Percentiles rank a stretch among this genome's conserved stretches.
Conservation (phyloP, 2,113 vertebrate species). For the Hippoglossus stenolepis region DNA sequence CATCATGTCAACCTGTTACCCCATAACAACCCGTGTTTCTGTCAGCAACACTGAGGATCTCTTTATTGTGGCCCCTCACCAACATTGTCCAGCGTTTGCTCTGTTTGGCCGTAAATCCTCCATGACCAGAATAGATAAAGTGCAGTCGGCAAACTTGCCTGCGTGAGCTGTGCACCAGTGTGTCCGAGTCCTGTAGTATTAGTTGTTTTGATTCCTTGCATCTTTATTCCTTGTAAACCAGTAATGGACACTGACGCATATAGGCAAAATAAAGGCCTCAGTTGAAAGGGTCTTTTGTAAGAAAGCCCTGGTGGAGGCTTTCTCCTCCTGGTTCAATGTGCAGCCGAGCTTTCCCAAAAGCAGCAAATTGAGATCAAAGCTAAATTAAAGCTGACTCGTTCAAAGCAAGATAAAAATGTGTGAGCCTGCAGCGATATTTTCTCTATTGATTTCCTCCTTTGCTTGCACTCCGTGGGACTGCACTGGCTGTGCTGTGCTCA, state of each 20-base stretch:
- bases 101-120: slow-evolving; percentile 57
- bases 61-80: slow-evolving; percentile 70
- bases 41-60: slow-evolving; percentile 67
- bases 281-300: slow-evolving; percentile 72
- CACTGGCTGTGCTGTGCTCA: slow-evolving; percentile 70
- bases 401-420: slow-evolving; percentile 86
- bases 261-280: slow-evolving; percentile 68
- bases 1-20: slow-evolving; percentile 72
- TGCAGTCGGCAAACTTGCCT: slow-evolving; percentile 42
- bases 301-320: slow-evolving; percentile 75
- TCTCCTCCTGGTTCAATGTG: slow-evolving; percentile 76
- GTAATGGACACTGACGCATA: slow-evolving; percentile 69
- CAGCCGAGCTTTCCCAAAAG: slow-evolving; percentile 80
- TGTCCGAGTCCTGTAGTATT: slow-evolving; percentile 54
- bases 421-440: slow-evolving; percentile 84
- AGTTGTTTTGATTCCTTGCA: slow-evolving; percentile 57
- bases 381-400: slow-evolving; percentile 88
- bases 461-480: slow-evolving; percentile 73
- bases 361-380: slow-evolving; percentile 88
- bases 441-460: slow-evolving; percentile 85
- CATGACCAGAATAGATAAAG: slow-evolving; percentile 60
- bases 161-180: slow-evolving; percentile 33
- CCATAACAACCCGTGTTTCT: slow-evolving; percentile 56
- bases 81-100: slow-evolving; percentile 71
- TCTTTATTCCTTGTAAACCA: slow-evolving; percentile 57